A percentile compares a stretch with the other conserved stretches of the same genome.
phyloP scores from a whole-genome alignment of 2,888 invertebrate species.

The Capitulum mitella region DNA sequence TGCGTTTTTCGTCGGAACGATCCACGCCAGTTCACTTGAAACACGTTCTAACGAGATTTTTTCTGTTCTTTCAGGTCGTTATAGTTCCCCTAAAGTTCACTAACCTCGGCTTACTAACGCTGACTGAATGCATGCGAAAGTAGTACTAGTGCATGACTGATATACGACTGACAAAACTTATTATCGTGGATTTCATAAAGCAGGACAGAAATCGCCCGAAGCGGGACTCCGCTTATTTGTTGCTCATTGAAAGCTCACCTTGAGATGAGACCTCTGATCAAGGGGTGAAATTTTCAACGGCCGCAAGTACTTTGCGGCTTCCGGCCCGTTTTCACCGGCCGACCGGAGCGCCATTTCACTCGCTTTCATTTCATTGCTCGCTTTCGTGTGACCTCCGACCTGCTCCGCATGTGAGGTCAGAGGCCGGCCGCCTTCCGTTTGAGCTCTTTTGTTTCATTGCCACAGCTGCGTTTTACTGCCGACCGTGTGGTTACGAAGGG shows the following conservation, averaged over 20 bases:
- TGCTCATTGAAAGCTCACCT: too few relatives aligned
- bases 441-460: not conserved
- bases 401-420: not conserved
- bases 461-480: not conserved
- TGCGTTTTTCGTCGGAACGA: too few relatives aligned
- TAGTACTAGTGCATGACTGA: not conserved
- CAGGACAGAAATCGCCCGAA: not conserved
- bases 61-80: constrained; percentile 14
- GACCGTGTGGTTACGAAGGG: not conserved
- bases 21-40: too few relatives aligned
- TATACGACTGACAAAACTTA: not conserved
- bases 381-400: not conserved
- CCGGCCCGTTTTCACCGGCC: not conserved
- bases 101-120: constrained; percentile 2
- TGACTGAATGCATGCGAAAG: not conserved
- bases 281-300: too few relatives aligned
- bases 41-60: not conserved
- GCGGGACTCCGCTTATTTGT: too few relatives aligned
- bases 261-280: too few relatives aligned
- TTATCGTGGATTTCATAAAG: not conserved
- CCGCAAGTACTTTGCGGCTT: too few relatives aligned
- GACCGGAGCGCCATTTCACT: not conserved
- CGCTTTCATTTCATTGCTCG: not conserved
- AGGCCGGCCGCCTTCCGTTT: not conserved
- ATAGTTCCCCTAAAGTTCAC: constrained; percentile 18